Evolutionary conservation across 2,888 invertebrate species (phyloP), one percentile per base, ranked within the genome.

Genomic region (Podotricha telesiphe): DNA sequence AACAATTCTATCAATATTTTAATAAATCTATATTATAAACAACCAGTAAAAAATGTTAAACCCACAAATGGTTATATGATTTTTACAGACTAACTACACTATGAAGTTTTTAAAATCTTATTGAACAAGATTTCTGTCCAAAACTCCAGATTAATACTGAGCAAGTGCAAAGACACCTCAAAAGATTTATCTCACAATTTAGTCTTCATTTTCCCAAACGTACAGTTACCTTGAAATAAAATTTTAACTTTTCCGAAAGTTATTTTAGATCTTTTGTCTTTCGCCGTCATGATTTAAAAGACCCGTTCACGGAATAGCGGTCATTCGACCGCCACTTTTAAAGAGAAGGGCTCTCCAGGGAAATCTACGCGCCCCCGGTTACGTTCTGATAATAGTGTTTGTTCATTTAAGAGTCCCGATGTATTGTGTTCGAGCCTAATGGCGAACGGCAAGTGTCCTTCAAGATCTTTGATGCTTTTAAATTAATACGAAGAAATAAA

Each of bases 311-410:
- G 63, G 72, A 70, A 70, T 59, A 70, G 84, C 84, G 86, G 88
- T 86, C 88, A 87, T 85, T 82, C 79, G 80, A 83, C 84, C 87
- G 85, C 82, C 85, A 88, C 87, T 90, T 90, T 89, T 87, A 86
- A 88, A 84, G 86, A 82, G 84, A 87, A 91, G 87, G 79, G 82
- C 78, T 75, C 91, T 86, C 91, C 70, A 72, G 92, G 91, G 92
- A 92, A 92, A 92, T 91, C 88, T 89, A 84, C 84, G 82, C 84
- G 82, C 87, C 87, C 88, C 83, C 81, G 78, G 78, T 81, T 69
- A 75, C 75, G 77, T 77, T 80, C 83, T 86, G 86, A 85, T 91
- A 90, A 91, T 91, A 89, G 89, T 91, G 92, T 91, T 91, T 91
- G 89, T 85, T 89, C 90, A 87, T 91, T 90, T 89, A 83, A 92